A percentile compares a stretch with the other conserved stretches of the same genome.
phyloP scores from a whole-genome alignment of 2,797 vertebrate genomes.

The Mormyrops attenuatus region DNA sequence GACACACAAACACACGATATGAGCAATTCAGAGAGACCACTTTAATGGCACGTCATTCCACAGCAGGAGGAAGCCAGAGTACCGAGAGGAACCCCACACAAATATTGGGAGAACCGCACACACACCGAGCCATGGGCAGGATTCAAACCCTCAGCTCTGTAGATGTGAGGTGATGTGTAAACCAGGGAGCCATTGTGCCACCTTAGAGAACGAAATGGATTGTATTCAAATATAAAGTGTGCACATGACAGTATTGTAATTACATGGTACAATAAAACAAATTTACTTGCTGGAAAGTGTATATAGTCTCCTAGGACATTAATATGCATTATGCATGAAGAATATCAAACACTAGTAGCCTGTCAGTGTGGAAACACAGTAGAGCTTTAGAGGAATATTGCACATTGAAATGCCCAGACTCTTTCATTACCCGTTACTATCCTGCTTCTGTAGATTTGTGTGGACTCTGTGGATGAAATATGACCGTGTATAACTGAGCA shows the following conservation, averaged over 20 bases:
- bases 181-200: not conserved
- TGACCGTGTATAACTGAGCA: not conserved
- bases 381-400: not conserved
- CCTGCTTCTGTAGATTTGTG: not conserved
- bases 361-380: not conserved
- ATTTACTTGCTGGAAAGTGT: not conserved
- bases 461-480: not conserved
- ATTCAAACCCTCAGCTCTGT: not conserved
- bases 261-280: not conserved
- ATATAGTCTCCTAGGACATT: not conserved
- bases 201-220: not conserved
- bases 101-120: not conserved
- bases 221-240: not conserved
- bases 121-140: not conserved
- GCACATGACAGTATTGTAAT: constrained; percentile 8
- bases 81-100: not conserved
- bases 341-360: not conserved
- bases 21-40: not conserved
- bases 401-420: not conserved
- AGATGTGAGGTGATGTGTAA: not conserved
- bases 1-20: not conserved
- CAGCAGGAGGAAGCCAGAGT: not conserved
- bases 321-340: not conserved
- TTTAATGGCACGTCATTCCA: not conserved
- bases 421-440: not conserved